phyloP scores from a whole-genome alignment of 2,888 invertebrate genomes.

The Baronia brevicornis region DNA sequence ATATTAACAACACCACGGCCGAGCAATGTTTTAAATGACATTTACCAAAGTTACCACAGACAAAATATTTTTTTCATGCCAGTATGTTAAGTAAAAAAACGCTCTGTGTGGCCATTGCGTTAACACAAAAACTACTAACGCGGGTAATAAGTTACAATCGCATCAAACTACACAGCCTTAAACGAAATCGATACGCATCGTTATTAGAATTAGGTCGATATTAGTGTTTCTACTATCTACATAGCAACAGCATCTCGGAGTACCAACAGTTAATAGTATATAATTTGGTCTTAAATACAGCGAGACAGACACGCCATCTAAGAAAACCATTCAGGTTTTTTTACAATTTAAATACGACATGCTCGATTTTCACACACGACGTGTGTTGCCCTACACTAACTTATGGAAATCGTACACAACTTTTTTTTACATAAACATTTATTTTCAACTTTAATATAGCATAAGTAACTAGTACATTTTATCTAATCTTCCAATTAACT shows the following conservation, averaged over 20 bases:
- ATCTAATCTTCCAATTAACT: slow-evolving; percentile 40
- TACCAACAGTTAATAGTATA: slow-evolving; percentile 33
- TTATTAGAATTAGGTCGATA: slow-evolving; percentile 36
- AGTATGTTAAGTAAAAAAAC: slow-evolving; percentile 20
- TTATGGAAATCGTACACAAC: slow-evolving; percentile 52
- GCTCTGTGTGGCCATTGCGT: slow-evolving; percentile 27
- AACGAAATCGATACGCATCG: slow-evolving; percentile 26
- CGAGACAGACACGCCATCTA: slow-evolving; percentile 18
- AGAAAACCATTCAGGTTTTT: slow-evolving; percentile 6
- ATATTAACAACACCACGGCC: slow-evolving; percentile 16
- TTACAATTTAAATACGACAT: not conserved
- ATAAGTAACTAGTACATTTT: slow-evolving; percentile 39
- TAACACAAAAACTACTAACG: slow-evolving; percentile 17
- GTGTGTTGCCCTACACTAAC: slow-evolving; percentile 35
- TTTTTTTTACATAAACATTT: slow-evolving; percentile 48
- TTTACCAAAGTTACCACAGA: not conserved
- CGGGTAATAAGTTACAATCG: slow-evolving; percentile 22
- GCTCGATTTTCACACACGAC: slow-evolving; percentile 6
- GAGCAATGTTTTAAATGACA: slow-evolving; percentile 20
- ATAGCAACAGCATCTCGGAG: slow-evolving; percentile 26
- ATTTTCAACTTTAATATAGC: slow-evolving; percentile 33
- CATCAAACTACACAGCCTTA: slow-evolving; percentile 40
- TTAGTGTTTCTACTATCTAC: slow-evolving; percentile 40
- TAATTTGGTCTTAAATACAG: slow-evolving; percentile 41
- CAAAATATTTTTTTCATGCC: too few species aligned